These are phyloP conservation scores for Oreochromis niloticus DNA, from an alignment of 2,113 vertebrate species.

Conservation along the genomic window DNA sequence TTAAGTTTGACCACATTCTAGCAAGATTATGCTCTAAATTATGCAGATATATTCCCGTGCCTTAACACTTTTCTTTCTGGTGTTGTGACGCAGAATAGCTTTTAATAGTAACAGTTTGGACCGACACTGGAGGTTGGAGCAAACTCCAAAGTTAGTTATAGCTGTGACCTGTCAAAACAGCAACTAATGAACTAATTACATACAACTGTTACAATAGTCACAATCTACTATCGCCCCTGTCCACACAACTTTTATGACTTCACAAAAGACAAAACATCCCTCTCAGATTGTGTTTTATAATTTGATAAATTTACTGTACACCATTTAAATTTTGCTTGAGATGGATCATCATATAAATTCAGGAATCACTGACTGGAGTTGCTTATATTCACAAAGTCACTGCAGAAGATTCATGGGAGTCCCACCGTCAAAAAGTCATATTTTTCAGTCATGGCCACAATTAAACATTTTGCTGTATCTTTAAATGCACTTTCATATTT, in stretches of 20 bases:
- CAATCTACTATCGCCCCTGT: not conserved
- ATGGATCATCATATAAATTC: not conserved
- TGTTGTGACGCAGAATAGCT: not conserved
- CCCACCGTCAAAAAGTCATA: not conserved
- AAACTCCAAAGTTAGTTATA: not conserved
- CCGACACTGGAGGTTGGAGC: not conserved
- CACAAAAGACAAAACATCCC: not conserved
- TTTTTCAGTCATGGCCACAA: not conserved
- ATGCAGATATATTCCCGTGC: constrained; percentile 16
- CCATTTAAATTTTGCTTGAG: not conserved
- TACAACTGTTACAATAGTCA: not conserved
- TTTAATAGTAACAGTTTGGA: not conserved
- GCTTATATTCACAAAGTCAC: not conserved
- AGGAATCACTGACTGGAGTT: not conserved
- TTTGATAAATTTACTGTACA: not conserved
- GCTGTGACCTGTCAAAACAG: not conserved
- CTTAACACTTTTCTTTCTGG: not conserved
- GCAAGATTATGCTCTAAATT: not conserved
- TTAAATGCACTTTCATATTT: constrained; percentile 18
- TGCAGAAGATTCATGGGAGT: not conserved
- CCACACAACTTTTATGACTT: not conserved
- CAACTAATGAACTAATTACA: not conserved
- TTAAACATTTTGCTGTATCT: constrained; percentile 1
- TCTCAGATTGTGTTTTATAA: not conserved
- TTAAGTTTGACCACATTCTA: not conserved